Conservation (phyloP, 2,113 vertebrate species). For the Philantomba maxwellii region DNA sequence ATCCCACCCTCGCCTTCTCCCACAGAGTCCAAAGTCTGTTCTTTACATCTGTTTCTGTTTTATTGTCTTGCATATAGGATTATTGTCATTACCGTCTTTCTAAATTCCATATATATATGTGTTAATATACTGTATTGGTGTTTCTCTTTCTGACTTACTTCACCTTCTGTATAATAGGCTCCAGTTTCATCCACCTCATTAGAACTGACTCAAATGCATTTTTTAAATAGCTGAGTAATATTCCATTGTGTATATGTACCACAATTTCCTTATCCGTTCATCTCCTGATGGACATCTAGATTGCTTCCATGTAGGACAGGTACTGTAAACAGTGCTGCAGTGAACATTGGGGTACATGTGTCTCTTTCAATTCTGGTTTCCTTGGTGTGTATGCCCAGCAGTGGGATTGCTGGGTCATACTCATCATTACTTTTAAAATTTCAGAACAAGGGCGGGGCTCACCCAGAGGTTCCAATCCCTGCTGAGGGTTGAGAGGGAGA, state of each 20-base stretch:
- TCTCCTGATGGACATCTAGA: background rate
- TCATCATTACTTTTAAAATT: background rate
- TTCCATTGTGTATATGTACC: background rate
- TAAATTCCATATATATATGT: background rate
- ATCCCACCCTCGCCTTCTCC: background rate
- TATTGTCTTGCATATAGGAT: background rate
- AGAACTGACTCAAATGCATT: background rate
- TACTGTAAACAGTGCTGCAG: background rate
- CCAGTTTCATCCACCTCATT: background rate
- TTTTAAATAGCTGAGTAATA: background rate
- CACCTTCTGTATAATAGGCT: background rate
- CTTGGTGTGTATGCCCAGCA: background rate
- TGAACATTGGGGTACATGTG: background rate
- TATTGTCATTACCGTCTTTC: rapidly evolving
- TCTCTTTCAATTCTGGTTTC: background rate
- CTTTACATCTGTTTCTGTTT: background rate
- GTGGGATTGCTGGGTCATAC: background rate
- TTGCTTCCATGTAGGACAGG: background rate
- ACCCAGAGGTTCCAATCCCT: background rate
- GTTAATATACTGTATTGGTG: background rate
- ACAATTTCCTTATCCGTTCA: background rate
- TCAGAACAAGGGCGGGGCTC: background rate
- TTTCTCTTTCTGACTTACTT: background rate
- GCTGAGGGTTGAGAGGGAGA: background rate
- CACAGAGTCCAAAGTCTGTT: background rate